Evolutionary conservation across 2,113 vertebrate species (phyloP).

Genomic region (Mohoua ochrocephala): DNA sequence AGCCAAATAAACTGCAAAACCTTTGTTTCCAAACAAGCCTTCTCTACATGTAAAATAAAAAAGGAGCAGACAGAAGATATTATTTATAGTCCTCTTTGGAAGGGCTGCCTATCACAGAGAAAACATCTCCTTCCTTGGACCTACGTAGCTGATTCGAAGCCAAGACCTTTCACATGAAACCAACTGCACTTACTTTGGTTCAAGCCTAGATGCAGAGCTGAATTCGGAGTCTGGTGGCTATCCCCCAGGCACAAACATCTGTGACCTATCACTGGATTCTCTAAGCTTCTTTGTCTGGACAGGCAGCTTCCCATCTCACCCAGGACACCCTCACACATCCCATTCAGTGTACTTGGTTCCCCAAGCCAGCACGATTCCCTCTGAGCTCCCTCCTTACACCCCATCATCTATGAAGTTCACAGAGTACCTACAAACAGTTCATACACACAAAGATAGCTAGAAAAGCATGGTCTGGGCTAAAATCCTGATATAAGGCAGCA

Average conservation of each 20-base stretch:
- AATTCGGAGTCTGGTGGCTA: not conserved
- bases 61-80: not conserved
- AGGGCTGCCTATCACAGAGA: not conserved
- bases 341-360: rapidly evolving
- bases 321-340: not conserved
- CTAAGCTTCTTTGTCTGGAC: not conserved
- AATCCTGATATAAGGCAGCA: not conserved
- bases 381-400: not conserved
- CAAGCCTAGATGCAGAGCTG: not conserved
- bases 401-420: not conserved
- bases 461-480: not conserved
- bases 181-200: not conserved
- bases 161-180: not conserved
- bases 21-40: not conserved
- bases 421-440: not conserved
- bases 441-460: rapidly evolving
- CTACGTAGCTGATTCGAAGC: not conserved
- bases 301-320: not conserved
- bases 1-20: not conserved
- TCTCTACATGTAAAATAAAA: not conserved
- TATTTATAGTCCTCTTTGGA: not conserved
- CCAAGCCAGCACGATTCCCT: not conserved
- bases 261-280: not conserved
- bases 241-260: not conserved
- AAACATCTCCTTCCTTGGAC: not conserved